Percentiles rank a stretch among this genome's conserved stretches.
These are phyloP conservation scores for Rhipidura dahli DNA, from an alignment of 2,113 vertebrate species.

Conservation along the genomic window DNA sequence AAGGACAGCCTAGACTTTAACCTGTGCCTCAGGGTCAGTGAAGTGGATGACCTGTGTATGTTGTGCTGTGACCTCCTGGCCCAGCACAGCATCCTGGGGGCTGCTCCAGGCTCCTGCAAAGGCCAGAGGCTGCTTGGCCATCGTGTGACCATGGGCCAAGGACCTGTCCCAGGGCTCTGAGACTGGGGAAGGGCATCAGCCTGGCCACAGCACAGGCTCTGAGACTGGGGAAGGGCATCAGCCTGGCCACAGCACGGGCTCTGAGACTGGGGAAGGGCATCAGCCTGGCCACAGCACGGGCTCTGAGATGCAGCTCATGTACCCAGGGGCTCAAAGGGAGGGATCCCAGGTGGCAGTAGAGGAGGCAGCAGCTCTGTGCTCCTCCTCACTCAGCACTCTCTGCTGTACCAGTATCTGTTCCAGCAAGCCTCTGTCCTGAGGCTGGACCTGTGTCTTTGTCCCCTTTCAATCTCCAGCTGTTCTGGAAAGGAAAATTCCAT, in stretches of 20 bases:
- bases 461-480: background rate
- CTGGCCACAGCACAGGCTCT: background rate
- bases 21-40: background rate
- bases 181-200: background rate
- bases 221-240: background rate
- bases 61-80: background rate
- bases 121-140: background rate
- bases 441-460: background rate
- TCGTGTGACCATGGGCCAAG: fast-evolving
- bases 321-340: background rate
- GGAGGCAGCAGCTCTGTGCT: background rate
- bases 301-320: background rate
- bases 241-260: background rate
- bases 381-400: background rate
- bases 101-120: fast-evolving
- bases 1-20: background rate
- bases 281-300: background rate
- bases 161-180: background rate
- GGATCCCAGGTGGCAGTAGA: background rate
- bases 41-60: fast-evolving
- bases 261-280: background rate
- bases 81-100: fast-evolving
- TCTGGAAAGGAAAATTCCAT: background rate
- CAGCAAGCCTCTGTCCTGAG: background rate
- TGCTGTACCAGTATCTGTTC: background rate